A percentile compares a stretch with the other conserved stretches of the same genome.
Evolutionary conservation across 2,113 vertebrate species (phyloP).

Genomic region (Melanostigma gelatinosum): DNA sequence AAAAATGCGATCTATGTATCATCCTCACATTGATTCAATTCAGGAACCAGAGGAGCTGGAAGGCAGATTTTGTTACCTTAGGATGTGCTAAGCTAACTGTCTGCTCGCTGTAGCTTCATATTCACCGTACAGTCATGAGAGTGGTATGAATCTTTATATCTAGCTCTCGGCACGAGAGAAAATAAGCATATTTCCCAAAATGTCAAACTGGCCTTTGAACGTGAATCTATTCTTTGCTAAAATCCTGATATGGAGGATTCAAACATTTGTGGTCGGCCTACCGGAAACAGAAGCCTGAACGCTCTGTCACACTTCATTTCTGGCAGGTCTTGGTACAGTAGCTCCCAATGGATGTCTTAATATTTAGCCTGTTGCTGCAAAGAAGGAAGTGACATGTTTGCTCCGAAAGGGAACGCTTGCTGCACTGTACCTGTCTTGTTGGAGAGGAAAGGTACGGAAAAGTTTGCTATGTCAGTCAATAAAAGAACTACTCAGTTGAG

Average conservation of each 20-base stretch:
- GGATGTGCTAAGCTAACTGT: background rate
- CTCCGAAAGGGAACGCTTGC: constrained; percentile 6
- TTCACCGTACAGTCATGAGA: background rate
- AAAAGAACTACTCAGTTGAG: constrained; percentile 34
- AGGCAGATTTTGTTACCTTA: background rate
- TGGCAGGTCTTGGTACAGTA: background rate
- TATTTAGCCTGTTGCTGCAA: constrained; percentile 6
- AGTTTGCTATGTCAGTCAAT: constrained; percentile 23
- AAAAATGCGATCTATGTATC: too few species aligned
- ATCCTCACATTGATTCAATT: background rate
- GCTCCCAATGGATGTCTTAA: background rate
- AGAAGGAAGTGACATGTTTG: constrained; percentile 24
- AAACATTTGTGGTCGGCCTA: background rate
- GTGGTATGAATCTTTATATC: background rate
- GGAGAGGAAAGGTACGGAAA: constrained; percentile 8
- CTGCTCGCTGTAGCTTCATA: background rate
- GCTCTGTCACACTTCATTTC: background rate
- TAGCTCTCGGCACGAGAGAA: background rate
- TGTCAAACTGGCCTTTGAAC: background rate
- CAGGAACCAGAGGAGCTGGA: background rate
- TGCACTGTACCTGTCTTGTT: constrained; percentile 36
- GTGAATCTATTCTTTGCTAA: background rate
- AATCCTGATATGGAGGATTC: background rate
- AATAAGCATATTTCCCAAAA: background rate
- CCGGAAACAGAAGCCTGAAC: background rate